Percentiles rank a stretch among this genome's conserved stretches.
Conservation (phyloP, 2,888 invertebrate genomes). For the Nasonia oneida region DNA sequence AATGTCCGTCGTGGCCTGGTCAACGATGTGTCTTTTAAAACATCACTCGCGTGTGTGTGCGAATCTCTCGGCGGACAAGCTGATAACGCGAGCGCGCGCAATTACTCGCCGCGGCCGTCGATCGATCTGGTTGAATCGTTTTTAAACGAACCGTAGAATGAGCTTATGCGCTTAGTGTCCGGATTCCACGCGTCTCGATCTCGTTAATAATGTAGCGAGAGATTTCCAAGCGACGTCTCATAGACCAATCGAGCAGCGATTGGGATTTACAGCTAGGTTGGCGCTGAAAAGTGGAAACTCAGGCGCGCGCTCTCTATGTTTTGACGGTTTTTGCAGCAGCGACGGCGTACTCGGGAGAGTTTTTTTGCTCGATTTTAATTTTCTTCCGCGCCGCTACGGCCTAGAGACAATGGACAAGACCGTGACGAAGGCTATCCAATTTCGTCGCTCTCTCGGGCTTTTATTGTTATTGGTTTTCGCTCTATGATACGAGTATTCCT, state of each 20-base stretch:
- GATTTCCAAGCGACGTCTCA: neutral
- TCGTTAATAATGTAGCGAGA: constrained; percentile 8
- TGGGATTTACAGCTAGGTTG: no score
- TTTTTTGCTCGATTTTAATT: constrained; percentile 35
- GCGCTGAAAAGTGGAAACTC: neutral
- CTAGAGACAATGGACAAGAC: constrained; percentile 14
- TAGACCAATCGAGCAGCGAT: neutral
- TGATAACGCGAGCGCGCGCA: neutral
- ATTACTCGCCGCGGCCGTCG: neutral
- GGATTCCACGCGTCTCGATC: constrained; percentile 18
- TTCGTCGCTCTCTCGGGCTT: neutral
- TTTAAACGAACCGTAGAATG: neutral
- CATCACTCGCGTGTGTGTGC: no score
- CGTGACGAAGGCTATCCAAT: constrained; percentile 40
- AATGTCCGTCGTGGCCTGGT: neutral
- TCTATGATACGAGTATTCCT: neutral
- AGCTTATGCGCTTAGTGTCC: constrained; percentile 19
- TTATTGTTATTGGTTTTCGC: constrained; percentile 18
- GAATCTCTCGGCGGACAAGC: neutral
- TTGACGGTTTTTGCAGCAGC: neutral
- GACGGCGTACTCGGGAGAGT: neutral
- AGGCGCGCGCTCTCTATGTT: neutral
- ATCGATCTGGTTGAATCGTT: constrained; percentile 6
- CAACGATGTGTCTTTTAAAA: no score
- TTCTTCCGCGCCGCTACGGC: neutral